These are phyloP conservation scores for Eufriesea mexicana DNA, from an alignment of 1,140 invertebrate species.

Conservation along the genomic window DNA sequence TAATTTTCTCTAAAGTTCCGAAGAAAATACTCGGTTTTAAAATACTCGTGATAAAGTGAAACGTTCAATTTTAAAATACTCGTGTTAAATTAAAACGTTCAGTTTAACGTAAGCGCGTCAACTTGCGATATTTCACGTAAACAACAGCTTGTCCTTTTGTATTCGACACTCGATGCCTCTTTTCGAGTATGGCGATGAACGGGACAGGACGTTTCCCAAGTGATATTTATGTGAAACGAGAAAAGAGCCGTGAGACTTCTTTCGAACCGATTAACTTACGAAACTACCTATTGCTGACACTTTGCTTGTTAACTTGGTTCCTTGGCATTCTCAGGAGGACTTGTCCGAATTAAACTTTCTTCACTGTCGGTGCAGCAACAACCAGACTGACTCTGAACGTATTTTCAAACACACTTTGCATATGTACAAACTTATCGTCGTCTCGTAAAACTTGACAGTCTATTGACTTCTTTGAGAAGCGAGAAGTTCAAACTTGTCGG, in stretches of 20 bases:
- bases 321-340: constrained; percentile 32
- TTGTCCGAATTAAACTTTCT: constrained; percentile 45
- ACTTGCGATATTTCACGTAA: neutral
- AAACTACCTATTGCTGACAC: constrained; percentile 15
- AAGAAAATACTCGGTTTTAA: too few relatives aligned
- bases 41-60: neutral
- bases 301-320: constrained; percentile 33
- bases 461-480: too few relatives aligned
- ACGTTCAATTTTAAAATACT: neutral
- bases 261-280: constrained; percentile 56
- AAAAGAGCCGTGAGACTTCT: constrained; percentile 22
- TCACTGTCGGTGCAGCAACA: neutral
- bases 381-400: neutral
- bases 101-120: neutral
- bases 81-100: neutral
- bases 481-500: too few relatives aligned
- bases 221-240: constrained; percentile 47
- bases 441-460: neutral
- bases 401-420: too few relatives aligned
- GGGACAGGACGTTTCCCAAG: constrained; percentile 23
- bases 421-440: neutral
- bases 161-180: constrained; percentile 7
- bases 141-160: neutral
- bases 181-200: neutral
- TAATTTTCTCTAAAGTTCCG: too few relatives aligned